Evolutionary conservation across 2,113 vertebrate genomes (phyloP).

Genomic region (Nestor notabilis): DNA sequence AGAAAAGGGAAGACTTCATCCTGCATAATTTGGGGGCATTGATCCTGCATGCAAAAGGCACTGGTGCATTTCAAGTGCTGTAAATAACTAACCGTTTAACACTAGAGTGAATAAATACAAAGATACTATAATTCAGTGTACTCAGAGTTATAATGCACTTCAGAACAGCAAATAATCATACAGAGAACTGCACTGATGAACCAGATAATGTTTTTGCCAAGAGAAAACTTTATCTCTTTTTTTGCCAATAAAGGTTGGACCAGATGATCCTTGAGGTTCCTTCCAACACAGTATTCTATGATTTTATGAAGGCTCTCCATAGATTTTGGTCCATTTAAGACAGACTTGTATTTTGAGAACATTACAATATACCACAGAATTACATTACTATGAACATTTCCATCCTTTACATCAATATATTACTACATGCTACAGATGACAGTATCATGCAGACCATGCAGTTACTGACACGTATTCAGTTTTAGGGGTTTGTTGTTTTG

Average conservation of each 20-base stretch:
- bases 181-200: background rate
- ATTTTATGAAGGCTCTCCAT: background rate
- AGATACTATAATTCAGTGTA: conserved; percentile 25
- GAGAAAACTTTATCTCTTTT: background rate
- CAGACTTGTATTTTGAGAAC: background rate
- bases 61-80: background rate
- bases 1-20: background rate
- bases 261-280: background rate
- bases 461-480: background rate
- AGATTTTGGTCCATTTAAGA: background rate
- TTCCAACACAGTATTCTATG: background rate
- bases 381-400: background rate
- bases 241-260: background rate
- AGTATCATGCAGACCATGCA: background rate
- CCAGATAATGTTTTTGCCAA: background rate
- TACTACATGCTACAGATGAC: background rate
- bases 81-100: conserved; percentile 20
- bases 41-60: conserved; percentile 21
- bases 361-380: background rate
- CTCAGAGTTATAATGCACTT: conserved; percentile 5
- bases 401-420: background rate
- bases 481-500: background rate
- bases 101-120: background rate
- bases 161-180: conserved; percentile 47
- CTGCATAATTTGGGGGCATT: background rate